Base-by-base conservation (phyloP, 1,140 invertebrate species). In the Pollicipes pollicipes region DNA sequence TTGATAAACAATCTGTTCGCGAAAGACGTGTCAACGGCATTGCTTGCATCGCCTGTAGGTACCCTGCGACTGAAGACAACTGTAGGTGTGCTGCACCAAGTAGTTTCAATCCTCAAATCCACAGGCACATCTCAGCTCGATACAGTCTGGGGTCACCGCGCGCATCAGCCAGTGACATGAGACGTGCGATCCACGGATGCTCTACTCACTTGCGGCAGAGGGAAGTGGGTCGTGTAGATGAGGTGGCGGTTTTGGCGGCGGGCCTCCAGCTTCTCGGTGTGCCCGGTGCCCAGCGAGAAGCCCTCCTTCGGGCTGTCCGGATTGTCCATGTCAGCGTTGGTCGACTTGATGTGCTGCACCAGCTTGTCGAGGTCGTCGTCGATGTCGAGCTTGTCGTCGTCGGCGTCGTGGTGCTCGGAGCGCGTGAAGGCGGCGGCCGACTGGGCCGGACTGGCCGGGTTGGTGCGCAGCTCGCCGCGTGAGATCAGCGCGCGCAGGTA, bases 401-500 rank as follows among this genome's bases (percentile, higher is more conserved):
- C 91, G 68, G 70, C 58, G 71, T 69, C 74, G 17, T 76, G 27
- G 64, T 66, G 27, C 64, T 27, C 28, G 27, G 64, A 29, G 10
- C 27, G 64, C 3, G 27, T 10, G 64, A 66, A 66, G 3, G 64
- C 64, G 6, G 64, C n/a, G 24, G 64, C 64, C 64, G 64, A 66
- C 64, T 66, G 64, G 3, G 64, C 64, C 64, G 64, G 27, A 10
- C 64, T 29, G 28, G 64, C 64, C 64, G 64, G 64, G 28, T 66
- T 66, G 64, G 64, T 84, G 37, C 87, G 82, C 30, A 95, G 81
- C 82, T 93, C 92, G 70, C 95, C 95, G 77, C 95, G 84, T 0
- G 95, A 96, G 73, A 98, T 97, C 3, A 98, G 81, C 1, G 94
- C 96, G 76, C 95, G 96, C 90, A 98, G 94, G 77, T 98, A 98